phyloP scores from a whole-genome alignment of 2,113 vertebrate genomes.

The Atractosteus spatula region DNA sequence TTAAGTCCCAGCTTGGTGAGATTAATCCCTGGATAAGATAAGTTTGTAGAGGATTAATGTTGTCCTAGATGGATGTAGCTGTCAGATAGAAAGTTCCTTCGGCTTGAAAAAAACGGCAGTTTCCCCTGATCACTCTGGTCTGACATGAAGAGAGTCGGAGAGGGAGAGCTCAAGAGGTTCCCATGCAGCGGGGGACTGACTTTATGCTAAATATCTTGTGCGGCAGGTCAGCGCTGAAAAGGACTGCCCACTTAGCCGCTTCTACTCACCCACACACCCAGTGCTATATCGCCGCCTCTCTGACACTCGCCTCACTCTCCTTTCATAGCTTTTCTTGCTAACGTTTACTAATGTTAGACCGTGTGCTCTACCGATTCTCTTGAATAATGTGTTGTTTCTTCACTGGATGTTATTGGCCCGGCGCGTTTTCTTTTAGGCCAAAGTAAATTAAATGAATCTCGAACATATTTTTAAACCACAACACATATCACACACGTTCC shows the following conservation, averaged over 20 bases:
- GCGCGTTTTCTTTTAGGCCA: no score
- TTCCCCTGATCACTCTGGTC: constrained; percentile 44
- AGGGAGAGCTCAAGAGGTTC: constrained; percentile 52
- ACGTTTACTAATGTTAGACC: constrained; percentile 6
- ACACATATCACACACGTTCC: no score
- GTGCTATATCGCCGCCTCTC: constrained; percentile 16
- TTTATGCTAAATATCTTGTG: constrained; percentile 66
- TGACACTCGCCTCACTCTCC: constrained; percentile 12
- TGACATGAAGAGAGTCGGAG: constrained; percentile 57
- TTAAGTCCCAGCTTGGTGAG: constrained; percentile 55
- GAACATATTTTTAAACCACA: no score
- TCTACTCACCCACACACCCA: constrained; percentile 15
- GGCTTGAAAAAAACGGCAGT: constrained; percentile 39
- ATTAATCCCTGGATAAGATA: constrained; percentile 68
- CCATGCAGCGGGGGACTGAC: constrained; percentile 50
- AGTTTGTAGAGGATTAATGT: constrained; percentile 43
- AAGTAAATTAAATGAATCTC: no score
- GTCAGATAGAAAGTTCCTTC: constrained; percentile 69
- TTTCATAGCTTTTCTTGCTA: constrained; percentile 5
- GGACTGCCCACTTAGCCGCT: constrained; percentile 50
- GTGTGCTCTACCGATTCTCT: no score
- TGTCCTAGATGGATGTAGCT: constrained; percentile 54
- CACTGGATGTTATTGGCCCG: no score
- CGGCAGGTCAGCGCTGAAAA: constrained; percentile 58
- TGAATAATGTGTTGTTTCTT: no score